Evolutionary conservation across 2,888 invertebrate species (phyloP), one percentile per base, ranked within the genome.

Genomic region (Xestia c-nigrum): DNA sequence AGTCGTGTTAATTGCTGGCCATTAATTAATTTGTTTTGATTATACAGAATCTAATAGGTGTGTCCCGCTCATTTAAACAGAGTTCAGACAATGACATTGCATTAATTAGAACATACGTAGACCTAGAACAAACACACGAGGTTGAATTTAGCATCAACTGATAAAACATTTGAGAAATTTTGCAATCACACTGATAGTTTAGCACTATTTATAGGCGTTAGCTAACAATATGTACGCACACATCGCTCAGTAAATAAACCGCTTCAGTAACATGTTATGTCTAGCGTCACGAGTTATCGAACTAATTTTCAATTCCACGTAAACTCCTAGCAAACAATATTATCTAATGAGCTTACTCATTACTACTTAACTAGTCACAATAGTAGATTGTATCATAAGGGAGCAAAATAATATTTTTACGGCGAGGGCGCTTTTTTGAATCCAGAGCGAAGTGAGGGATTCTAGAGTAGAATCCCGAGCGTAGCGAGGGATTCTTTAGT

Each of bases 21-120:
- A 84, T 85, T 82, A 87, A 80, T 87, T 80, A 72, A 81, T 87
- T 84, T 74, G 72, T 83, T 77, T 78, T 84, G 68, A 80, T 82
- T 84, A 24, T 47, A 63, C 19, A 43, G 63, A 59, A 55, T 78
- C 24, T 55, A 63, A 40, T 70, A 71, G 38, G 71, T 78, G 50
- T 73, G 63, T 74, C 47, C 38, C 19, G 68, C 24, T 50, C 73
- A 69, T 68, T 71, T 74, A 52, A 79, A 78, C 70, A 19, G 40
- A 72, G 43, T 72, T 72, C 57, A 74, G 55, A 71, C 67, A 80
- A 71, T 76, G 46, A 61, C 47, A 52, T n/a, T 55, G 63, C 47
- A 68, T 68, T 74, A 64, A 74, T 79, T 79, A 79, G 63, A 69
- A 59, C 63, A 84, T 24, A 71, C 47, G 61, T n/a, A 70, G 43